Evolutionary conservation across 2,113 vertebrate species (phyloP).

Genomic region (Bubalus kerabau): DNA sequence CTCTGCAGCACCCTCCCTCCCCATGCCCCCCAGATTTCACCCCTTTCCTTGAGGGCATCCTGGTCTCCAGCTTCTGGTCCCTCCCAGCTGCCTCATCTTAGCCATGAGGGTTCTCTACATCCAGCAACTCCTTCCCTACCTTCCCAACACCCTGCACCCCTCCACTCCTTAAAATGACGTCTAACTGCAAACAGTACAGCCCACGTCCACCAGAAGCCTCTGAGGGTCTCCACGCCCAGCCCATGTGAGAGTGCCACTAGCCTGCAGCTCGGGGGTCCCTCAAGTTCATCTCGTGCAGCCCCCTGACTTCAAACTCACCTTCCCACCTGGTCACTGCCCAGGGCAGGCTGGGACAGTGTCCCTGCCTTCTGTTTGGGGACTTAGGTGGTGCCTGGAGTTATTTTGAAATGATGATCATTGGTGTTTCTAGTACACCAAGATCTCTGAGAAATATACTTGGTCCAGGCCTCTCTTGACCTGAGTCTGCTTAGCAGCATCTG

Average conservation of each 20-base stretch:
- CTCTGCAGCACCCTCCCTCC: neutral
- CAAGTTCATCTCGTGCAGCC: neutral
- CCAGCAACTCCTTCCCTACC: neutral
- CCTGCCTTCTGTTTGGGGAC: neutral
- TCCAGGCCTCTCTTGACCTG: neutral
- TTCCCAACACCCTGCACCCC: neutral
- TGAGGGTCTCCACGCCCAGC: neutral
- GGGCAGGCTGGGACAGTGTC: neutral
- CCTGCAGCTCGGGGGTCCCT: neutral
- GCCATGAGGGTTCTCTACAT: neutral
- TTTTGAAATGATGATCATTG: neutral
- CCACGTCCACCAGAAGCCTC: neutral
- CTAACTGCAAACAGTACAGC: neutral
- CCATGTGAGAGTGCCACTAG: neutral
- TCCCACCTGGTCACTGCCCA: neutral
- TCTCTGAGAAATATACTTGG: neutral
- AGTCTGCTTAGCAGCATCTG: neutral
- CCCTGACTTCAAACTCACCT: neutral
- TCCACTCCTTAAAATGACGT: neutral
- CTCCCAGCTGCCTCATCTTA: neutral
- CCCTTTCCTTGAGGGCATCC: neutral
- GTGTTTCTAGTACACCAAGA: neutral
- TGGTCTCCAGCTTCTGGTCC: neutral
- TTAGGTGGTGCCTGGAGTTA: neutral
- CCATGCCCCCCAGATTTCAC: neutral